Conservation (phyloP, 2,113 vertebrate genomes). For the Gracilinanus agilis region DNA sequence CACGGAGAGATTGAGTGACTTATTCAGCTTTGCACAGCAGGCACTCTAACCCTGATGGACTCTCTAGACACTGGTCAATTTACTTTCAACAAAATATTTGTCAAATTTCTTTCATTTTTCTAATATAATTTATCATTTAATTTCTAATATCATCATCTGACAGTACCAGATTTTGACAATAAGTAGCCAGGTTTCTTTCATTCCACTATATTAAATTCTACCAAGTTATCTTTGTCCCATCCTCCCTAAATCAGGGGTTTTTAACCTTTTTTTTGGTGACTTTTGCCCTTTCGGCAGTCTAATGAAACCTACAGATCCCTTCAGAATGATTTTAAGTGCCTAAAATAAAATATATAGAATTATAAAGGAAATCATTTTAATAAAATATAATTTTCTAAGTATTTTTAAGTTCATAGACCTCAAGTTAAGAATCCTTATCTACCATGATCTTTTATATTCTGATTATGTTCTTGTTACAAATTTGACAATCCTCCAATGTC, state of each 20-base stretch:
- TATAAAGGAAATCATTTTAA: background rate
- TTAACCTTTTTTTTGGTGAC: background rate
- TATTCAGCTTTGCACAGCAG: background rate
- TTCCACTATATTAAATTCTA: background rate
- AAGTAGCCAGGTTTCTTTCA: background rate
- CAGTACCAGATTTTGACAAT: background rate
- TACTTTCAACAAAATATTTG: background rate
- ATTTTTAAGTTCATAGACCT: background rate
- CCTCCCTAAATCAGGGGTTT: background rate
- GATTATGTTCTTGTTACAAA: background rate
- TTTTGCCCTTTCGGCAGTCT: background rate
- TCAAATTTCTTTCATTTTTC: background rate
- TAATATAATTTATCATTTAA: background rate
- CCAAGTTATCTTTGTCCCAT: background rate
- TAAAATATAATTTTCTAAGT: background rate
- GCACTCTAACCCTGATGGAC: background rate
- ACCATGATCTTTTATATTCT: background rate
- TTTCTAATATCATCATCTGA: no score
- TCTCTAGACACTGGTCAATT: background rate
- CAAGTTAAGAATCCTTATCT: background rate
- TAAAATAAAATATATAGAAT: background rate
- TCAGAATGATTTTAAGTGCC: background rate
- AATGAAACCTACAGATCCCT: background rate
- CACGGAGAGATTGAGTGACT: background rate
- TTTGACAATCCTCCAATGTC: background rate